Conservation (phyloP, 2,797 vertebrate species). For the Allobates femoralis region DNA sequence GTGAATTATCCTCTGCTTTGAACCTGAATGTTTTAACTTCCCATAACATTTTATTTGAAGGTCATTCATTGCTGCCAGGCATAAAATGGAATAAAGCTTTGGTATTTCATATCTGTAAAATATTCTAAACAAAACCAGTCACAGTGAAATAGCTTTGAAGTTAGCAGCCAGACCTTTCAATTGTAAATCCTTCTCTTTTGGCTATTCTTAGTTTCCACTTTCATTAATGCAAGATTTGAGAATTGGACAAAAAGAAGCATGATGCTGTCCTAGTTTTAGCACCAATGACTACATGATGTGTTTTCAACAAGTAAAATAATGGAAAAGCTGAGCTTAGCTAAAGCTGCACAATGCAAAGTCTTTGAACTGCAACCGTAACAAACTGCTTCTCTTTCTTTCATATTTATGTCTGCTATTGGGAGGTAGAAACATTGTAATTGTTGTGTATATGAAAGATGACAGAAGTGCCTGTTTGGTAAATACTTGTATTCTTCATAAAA, state of each 20-base stretch:
- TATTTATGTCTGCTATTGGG: not conserved
- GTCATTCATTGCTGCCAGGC: constrained; percentile 48
- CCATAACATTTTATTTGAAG: constrained; percentile 56
- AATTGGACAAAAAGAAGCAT: constrained; percentile 42
- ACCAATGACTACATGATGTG: constrained; percentile 25
- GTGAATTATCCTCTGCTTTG: constrained; percentile 56
- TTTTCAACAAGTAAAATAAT: constrained; percentile 34
- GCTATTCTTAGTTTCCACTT: constrained; percentile 47
- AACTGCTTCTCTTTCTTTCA: not conserved
- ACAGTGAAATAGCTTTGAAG: constrained; percentile 58
- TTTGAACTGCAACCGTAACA: not conserved
- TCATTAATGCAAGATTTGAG: constrained; percentile 51
- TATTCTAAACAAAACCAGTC: constrained; percentile 59
- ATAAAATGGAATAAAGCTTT: constrained; percentile 53
- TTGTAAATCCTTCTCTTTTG: constrained; percentile 52
- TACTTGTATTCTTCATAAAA: too few relatives aligned
- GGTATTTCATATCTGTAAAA: constrained; percentile 61
- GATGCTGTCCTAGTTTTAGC: constrained; percentile 44
- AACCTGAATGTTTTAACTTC: constrained; percentile 57
- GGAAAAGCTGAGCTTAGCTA: constrained; percentile 37
- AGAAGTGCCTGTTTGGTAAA: not conserved
- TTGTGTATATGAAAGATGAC: not conserved
- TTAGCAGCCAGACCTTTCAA: constrained; percentile 54
- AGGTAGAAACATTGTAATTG: not conserved
- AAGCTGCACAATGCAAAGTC: not conserved